A percentile compares a stretch with the other conserved stretches of the same genome.
phyloP scores from a whole-genome alignment of 2,888 invertebrate genomes.

The Acanthosepion pharaonis region DNA sequence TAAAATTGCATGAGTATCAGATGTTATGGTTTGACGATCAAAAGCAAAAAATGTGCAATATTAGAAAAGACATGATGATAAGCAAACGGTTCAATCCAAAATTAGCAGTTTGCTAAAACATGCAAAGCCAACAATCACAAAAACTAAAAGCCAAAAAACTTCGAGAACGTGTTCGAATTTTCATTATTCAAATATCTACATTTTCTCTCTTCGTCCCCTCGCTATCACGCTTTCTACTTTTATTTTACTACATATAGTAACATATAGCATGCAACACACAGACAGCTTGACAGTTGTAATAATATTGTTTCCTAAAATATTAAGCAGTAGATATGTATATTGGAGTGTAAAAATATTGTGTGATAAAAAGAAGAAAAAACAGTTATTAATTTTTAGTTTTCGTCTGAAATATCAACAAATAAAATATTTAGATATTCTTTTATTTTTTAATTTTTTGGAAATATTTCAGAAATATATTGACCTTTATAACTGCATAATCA shows the following conservation, averaged over 20 bases:
- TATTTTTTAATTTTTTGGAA: too few species aligned
- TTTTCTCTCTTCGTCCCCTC: background rate
- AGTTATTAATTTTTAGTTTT: background rate
- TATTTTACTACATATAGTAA: background rate
- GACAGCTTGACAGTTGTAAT: background rate
- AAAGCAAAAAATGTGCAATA: background rate
- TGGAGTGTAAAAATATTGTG: background rate
- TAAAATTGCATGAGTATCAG: background rate
- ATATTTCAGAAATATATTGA: too few species aligned
- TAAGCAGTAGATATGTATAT: background rate
- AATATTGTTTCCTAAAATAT: background rate
- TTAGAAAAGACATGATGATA: background rate
- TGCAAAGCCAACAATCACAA: background rate
- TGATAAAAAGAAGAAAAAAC: background rate
- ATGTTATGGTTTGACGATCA: background rate
- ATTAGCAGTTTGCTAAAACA: background rate
- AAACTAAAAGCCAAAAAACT: background rate
- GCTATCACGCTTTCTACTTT: background rate
- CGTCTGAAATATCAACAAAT: too few species aligned
- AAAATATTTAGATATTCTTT: too few species aligned
- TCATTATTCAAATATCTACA: background rate
- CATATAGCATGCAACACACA: background rate
- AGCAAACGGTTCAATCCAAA: background rate
- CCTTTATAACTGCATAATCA: too few species aligned
- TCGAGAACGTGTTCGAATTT: background rate